phyloP scores from a whole-genome alignment of 2,888 invertebrate species.

The Alloplasta piceator region DNA sequence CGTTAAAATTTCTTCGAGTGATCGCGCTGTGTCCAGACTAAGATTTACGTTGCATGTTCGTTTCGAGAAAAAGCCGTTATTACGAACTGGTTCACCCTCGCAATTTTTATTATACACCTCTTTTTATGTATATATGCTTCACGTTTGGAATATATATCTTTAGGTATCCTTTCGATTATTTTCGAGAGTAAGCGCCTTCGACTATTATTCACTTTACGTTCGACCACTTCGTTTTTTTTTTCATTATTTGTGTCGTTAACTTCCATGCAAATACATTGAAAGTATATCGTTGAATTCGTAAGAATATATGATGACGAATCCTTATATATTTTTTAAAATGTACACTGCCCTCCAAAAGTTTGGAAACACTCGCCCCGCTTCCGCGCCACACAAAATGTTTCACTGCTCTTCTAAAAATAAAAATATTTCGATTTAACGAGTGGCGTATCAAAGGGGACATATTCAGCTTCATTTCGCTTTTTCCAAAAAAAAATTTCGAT shows the following conservation, averaged over 20 bases:
- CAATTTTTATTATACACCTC: slow-evolving; percentile 6
- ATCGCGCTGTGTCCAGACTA: not conserved
- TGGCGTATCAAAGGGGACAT: too few relatives aligned
- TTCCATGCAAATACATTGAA: slow-evolving; percentile 9
- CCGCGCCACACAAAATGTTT: too few relatives aligned
- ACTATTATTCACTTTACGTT: not conserved
- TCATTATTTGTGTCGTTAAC: not conserved
- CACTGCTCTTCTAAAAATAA: too few relatives aligned
- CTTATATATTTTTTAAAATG: too few relatives aligned
- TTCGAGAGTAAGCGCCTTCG: not conserved
- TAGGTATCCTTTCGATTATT: too few relatives aligned
- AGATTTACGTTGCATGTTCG: not conserved
- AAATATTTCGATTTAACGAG: too few relatives aligned
- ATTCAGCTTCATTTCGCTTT: too few relatives aligned
- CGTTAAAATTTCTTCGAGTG: not conserved
- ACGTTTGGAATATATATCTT: not conserved
- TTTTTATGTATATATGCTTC: not conserved
- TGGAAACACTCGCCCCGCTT: too few relatives aligned
- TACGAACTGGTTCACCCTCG: slow-evolving; percentile 31
- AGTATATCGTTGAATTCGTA: not conserved
- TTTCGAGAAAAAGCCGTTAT: slow-evolving; percentile 15
- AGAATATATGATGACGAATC: too few relatives aligned
- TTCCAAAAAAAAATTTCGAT: too few relatives aligned
- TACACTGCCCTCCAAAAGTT: too few relatives aligned
- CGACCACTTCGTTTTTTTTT: not conserved